Evolutionary conservation across 2,113 vertebrate genomes (phyloP).

Genomic region (Desmodus rotundus): DNA sequence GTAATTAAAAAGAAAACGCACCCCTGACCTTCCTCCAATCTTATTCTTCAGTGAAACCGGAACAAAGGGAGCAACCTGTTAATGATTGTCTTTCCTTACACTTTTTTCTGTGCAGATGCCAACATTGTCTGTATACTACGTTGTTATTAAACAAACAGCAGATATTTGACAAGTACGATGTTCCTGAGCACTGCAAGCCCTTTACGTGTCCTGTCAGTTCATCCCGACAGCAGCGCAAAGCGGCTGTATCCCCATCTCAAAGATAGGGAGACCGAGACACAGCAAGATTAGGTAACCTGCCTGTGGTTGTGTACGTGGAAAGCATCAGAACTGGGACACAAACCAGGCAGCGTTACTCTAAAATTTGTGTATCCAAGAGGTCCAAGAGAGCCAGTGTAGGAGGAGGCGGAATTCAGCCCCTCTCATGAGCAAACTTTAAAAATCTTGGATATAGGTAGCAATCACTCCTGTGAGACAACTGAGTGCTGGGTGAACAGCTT

Average conservation of each 20-base stretch:
- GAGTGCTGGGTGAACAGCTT: background rate
- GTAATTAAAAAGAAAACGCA: background rate
- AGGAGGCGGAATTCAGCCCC: too few relatives aligned
- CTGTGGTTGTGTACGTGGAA: background rate
- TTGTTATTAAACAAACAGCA: background rate
- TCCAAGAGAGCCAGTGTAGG: too few relatives aligned
- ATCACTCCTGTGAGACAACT: background rate
- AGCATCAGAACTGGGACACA: background rate
- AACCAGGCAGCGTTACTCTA: background rate
- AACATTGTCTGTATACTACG: background rate
- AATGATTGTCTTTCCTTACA: background rate
- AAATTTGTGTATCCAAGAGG: background rate
- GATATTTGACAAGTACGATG: background rate
- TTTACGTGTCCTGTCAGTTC: background rate
- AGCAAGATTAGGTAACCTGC: background rate
- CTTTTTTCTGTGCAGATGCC: background rate
- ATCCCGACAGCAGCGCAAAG: background rate
- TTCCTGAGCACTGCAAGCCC: background rate
- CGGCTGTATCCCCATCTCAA: background rate
- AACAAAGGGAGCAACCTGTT: too few relatives aligned
- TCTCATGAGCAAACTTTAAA: background rate
- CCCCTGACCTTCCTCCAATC: background rate
- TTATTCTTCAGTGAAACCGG: background rate
- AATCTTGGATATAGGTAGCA: background rate
- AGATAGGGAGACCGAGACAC: background rate